Base-by-base conservation (phyloP, 1,140 invertebrate species). In the Copidosoma floridanum region DNA sequence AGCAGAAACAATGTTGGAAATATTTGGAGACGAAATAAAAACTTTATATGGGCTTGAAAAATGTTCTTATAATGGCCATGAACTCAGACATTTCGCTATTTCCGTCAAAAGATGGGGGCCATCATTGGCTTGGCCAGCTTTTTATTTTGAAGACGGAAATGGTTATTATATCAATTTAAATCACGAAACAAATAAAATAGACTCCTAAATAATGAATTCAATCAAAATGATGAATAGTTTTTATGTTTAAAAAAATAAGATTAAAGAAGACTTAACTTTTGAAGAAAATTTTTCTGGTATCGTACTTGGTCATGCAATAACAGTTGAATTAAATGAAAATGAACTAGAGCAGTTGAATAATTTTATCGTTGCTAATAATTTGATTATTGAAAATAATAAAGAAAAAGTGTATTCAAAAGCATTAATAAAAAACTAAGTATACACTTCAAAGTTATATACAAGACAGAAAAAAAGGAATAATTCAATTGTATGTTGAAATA, bases 41-140 rank as follows among this genome's bases (percentile, higher is more conserved):
- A 16, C 29, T 18, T 27, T 65, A 2, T 65, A 61, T 37, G 57
- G 50, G 8, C n/a, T 48, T 2, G 16, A 55, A 18, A 60, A 56
- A 52, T 56, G 46, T 23, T 44, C 46, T 12, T 64, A 48, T 26
- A 64, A 64, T 12, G 52, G 56, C 21, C 57, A 64, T 40, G 46
- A 56, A 32, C 24, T 63, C 14, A 47, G 12, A 6, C 61, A 64
- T 47, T n/a, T 59, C 4, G 38, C 53, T 18, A 10, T 27, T 4
- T 51, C 18, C 11, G 53, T 64, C 18, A 35, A n/a, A 46, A 2
- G 12, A 29, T 64, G 57, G 63, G 52, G 63, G 3, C 63, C 63
- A 14, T 24, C 58, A 6, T 46, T 46, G 29, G 35, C 18, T 8
- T 61, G 48, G 57, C 57, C 63, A 16, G 18, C 54, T n/a, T 64